These are phyloP conservation scores for Gadopsis marmoratus DNA, from an alignment of 2,797 vertebrate species.

Conservation along the genomic window DNA sequence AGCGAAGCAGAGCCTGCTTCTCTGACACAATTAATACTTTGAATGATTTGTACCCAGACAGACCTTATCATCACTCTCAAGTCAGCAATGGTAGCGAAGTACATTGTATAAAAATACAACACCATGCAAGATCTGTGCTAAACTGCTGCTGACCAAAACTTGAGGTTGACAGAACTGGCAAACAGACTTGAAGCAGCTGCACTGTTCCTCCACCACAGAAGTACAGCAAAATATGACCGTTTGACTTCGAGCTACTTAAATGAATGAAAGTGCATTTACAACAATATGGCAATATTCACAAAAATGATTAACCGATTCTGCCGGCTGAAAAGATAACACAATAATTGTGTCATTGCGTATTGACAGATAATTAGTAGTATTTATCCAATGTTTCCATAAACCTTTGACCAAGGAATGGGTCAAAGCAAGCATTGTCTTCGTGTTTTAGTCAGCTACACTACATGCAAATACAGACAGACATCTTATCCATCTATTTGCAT, in stretches of 20 bases:
- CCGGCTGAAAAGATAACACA: slow-evolving; percentile 25
- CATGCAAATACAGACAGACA: slow-evolving; percentile 46
- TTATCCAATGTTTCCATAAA: slow-evolving; percentile 31
- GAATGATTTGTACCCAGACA: background rate
- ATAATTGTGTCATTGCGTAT: slow-evolving; percentile 5
- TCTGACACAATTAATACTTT: background rate
- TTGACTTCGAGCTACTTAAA: slow-evolving; percentile 76
- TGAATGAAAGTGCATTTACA: slow-evolving; percentile 63
- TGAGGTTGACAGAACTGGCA: slow-evolving; percentile 46
- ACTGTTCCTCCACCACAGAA: slow-evolving; percentile 59
- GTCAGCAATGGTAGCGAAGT: slow-evolving; percentile 6
- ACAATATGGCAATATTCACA: slow-evolving; percentile 32
- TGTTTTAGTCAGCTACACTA: slow-evolving; percentile 8
- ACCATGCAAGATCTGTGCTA: slow-evolving; percentile 23
- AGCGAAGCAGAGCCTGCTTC: background rate
- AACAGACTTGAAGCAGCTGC: slow-evolving; percentile 57
- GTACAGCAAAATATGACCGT: slow-evolving; percentile 46
- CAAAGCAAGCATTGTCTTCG: slow-evolving; percentile 16
- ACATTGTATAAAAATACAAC: slow-evolving; percentile 51
- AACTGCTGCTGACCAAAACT: slow-evolving; percentile 30
- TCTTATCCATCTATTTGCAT: slow-evolving; percentile 45
- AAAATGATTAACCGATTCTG: slow-evolving; percentile 28
- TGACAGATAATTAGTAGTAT: background rate
- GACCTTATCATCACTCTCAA: slow-evolving; percentile 5
- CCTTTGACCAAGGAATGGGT: slow-evolving; percentile 1